Conservation (phyloP, 2,888 invertebrate species). For the Thyatira batis region DNA sequence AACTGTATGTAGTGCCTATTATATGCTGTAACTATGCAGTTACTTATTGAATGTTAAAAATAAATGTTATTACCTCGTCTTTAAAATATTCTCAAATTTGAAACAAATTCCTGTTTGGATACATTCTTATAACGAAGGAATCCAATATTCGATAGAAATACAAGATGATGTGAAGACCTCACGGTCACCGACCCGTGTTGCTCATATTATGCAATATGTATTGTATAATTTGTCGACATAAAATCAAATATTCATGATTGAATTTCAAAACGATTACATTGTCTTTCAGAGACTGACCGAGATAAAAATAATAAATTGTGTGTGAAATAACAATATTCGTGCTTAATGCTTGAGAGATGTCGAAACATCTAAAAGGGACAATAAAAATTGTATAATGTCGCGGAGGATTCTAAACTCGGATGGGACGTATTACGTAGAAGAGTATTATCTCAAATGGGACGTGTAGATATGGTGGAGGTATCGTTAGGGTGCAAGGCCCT, state of each 20-base stretch:
- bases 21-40: neutral
- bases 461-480: conserved; percentile 31
- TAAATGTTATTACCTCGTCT: too few species aligned
- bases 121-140: conserved; percentile 43
- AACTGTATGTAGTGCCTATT: conserved; percentile 19
- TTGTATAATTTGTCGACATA: neutral
- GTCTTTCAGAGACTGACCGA: neutral
- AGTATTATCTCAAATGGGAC: conserved; percentile 59
- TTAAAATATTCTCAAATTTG: too few species aligned
- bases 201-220: neutral
- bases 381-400: conserved; percentile 40
- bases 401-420: conserved; percentile 49
- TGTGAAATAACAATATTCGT: neutral
- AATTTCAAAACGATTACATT: neutral
- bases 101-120: too few species aligned
- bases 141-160: conserved; percentile 27
- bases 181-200: conserved; percentile 24
- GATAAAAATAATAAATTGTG: neutral
- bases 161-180: conserved; percentile 30
- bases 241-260: neutral
- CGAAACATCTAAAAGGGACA: conserved; percentile 1
- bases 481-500: conserved; percentile 58
- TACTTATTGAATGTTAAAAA: neutral
- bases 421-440: conserved; percentile 57
- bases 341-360: neutral